Conservation (phyloP, 92 coral and sea anemone genomes). For the Phenganax stokvisi region DNA sequence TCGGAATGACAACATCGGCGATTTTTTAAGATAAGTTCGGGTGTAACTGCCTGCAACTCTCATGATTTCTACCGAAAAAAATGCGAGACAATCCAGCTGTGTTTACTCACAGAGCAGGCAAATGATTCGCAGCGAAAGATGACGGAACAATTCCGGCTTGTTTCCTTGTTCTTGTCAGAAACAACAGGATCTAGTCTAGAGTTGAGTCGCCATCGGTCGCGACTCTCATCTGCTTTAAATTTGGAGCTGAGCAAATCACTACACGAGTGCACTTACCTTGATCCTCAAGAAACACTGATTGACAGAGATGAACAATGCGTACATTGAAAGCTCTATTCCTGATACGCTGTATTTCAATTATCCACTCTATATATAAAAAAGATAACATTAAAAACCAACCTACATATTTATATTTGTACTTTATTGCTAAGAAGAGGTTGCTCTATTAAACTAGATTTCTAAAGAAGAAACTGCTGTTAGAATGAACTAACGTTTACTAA, state of each 20-base stretch:
- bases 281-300: background rate
- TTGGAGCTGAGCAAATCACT: background rate
- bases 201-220: constrained; percentile 32
- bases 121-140: constrained; percentile 27
- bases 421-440: too few species aligned
- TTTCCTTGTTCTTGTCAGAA: constrained; percentile 36
- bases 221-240: constrained; percentile 35
- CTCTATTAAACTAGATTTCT: too few species aligned
- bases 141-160: background rate
- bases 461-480: too few species aligned
- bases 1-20: background rate
- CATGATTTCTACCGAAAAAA: too few species aligned
- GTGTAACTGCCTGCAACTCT: too few species aligned
- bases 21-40: too few species aligned
- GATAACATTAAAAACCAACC: too few species aligned
- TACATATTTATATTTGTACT: too few species aligned
- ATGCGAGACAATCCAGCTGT: constrained; percentile 23
- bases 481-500: too few species aligned
- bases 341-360: too few species aligned
- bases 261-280: background rate
- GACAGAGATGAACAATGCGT: background rate
- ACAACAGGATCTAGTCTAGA: constrained; percentile 35
- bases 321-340: too few species aligned
- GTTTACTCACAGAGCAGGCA: constrained; percentile 12
- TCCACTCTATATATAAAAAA: too few species aligned